Evolutionary conservation across 2,888 invertebrate species (phyloP), one percentile per base, ranked within the genome.

Genomic region (Plagodis dolabraria): DNA sequence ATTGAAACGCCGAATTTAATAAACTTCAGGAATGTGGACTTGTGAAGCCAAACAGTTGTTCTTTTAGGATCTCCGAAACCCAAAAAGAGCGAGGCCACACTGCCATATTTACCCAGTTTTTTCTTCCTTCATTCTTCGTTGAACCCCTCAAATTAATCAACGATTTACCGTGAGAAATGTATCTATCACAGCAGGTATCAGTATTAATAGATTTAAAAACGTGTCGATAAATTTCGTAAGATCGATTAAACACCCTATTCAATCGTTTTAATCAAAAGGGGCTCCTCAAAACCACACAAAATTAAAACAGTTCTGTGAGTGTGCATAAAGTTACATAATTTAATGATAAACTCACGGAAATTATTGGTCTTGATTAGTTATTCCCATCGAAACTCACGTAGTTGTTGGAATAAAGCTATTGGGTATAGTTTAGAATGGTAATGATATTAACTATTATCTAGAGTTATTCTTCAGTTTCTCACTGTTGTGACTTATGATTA

Each of bases 211-310:
- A 58, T 57, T 60, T 57, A 52, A 53, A 74, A 71, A 66, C 71
- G 68, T 74, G 74, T 69, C 68, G 75, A 78, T 78, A 67, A 64
- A 64, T 75, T 74, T 72, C 55, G 65, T 76, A 72, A 57, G 63
- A 65, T 64, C 72, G 71, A 78, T 78, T 71, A 67, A 64, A 61
- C 74, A 67, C 59, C 62, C 61, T 43, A 49, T 60, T 45, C 55
- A 35, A 45, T 53, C 57, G 66, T 53, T 64, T 59, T 45, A 33
- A 11, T 35, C 55, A 65, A 68, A 69, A 53, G 7, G 53, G 49
- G 43, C 6, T 44, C 33, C 33, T 5, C 10, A n/a, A n/a, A n/a
- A 9, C 42, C 9, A 53, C n/a, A 34, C 33, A 50, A 12, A 42
- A 12, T 33, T 4, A 7, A 5, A 5, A 36, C 6, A 44, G 12